Percentiles rank a stretch among this genome's conserved stretches.
Conservation (phyloP, 2,113 vertebrate species). For the Rhombomys opimus region DNA sequence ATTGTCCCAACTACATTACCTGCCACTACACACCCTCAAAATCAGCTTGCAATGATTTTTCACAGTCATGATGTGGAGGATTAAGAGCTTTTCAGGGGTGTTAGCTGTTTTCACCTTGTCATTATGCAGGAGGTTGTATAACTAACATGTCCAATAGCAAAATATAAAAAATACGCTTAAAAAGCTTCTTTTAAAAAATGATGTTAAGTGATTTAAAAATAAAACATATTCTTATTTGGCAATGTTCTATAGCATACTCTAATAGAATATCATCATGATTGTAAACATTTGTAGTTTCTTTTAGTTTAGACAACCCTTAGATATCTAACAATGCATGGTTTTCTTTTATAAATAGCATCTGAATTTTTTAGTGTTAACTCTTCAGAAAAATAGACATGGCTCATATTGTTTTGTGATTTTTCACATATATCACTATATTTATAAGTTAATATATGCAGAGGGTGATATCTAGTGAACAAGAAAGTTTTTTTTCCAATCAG, state of each 20-base stretch:
- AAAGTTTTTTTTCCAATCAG: not conserved
- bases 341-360: not conserved
- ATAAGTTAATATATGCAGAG: not conserved
- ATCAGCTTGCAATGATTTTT: not conserved
- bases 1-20: not conserved
- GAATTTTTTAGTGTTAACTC: not conserved
- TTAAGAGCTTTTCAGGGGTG: not conserved
- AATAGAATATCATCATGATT: not conserved
- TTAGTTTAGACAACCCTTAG: not conserved
- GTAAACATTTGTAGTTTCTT: not conserved
- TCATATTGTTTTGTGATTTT: not conserved
- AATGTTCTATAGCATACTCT: not conserved
- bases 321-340: not conserved
- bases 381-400: not conserved
- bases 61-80: not conserved
- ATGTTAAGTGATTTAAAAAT: not conserved
- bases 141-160: not conserved
- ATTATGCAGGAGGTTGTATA: not conserved
- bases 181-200: slow-evolving; percentile 14
- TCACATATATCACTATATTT: slow-evolving; percentile 3
- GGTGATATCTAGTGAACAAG: not conserved
- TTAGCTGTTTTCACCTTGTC: not conserved
- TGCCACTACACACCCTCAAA: not conserved
- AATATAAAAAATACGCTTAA: not conserved
- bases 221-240: not conserved